Evolutionary conservation across 1,140 invertebrate species (phyloP), one percentile per base, ranked within the genome.

Genomic region (Drosophila bocki): DNA sequence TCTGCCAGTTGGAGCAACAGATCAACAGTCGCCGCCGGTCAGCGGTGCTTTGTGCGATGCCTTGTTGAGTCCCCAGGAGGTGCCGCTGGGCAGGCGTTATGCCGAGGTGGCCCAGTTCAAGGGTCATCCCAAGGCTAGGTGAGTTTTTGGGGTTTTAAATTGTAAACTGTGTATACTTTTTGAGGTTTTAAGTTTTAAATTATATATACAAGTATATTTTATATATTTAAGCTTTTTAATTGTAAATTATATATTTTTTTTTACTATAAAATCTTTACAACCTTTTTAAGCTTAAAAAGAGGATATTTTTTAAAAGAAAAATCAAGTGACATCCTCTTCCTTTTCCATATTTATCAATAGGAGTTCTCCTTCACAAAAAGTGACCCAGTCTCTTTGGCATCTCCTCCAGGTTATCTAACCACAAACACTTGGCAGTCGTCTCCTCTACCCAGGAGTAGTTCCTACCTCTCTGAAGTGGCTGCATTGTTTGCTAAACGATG

Each of bases 31-130:
- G 29, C 19, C 15, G 22, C 41, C 42, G 2, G 51, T 74, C 19
- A 47, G 45, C 3, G 11, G 39, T 26, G 45, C 60, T 44, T 35
- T 75, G 6, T 78, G 76, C 33, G 92, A 93, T 80, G 72, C 78
- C 0, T 44, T 93, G 56, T 64, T 93, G 32, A 93, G 92, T 86
- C 92, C 92, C 7, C 91, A 93, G 78, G 92, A 93, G 61, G 92
- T 58, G 59, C 92, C 92, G 4, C 74, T 93, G 75, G 92, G 91
- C 7, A 64, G 92, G 12, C 91, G 92, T 1, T 93, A 93, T 48
- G 92, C 92, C 54, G 92, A 93, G 64, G 92, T 93, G 47, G 58
- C 91, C 12, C 92, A 93, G 58, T 93, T 93, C 67, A 93, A 93
- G 59, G 56, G 65, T 33, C 87, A 82, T 39, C 51, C 51, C 72